Conservation (phyloP, 2,797 vertebrate species). For the Acipenser transmontanus region DNA sequence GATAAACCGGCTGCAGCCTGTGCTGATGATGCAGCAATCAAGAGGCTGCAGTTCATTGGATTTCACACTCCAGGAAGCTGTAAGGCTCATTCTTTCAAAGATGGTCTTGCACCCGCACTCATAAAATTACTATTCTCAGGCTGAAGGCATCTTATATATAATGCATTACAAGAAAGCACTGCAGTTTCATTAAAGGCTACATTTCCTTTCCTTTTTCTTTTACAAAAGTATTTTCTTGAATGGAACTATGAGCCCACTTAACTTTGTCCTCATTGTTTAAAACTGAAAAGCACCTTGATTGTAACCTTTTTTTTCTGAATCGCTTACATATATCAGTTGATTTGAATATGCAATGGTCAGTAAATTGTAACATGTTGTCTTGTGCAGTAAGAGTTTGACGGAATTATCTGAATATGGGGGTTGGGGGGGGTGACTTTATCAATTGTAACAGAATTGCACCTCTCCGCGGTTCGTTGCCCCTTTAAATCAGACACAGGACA, state of each 20-base stretch:
- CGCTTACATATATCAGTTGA: no score
- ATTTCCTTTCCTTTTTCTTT: neutral
- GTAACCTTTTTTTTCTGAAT: no score
- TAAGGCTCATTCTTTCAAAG: neutral
- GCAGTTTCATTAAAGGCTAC: conserved; percentile 8
- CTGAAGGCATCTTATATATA: neutral
- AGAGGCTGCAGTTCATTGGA: neutral
- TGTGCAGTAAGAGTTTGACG: no score
- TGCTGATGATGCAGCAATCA: neutral
- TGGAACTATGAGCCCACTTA: neutral
- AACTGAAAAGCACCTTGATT: no score
- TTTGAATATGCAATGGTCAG: no score
- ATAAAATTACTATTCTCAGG: conserved; percentile 3
- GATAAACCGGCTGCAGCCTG: neutral
- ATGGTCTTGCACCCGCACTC: neutral
- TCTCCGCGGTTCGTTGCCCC: no score
- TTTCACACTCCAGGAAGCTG: conserved; percentile 1
- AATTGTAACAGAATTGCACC: no score
- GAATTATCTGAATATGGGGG: no score
- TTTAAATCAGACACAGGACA: no score
- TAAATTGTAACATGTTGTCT: no score
- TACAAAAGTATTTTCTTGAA: neutral
- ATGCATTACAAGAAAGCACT: conserved; percentile 5
- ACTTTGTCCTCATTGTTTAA: no score
- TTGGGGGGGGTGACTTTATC: no score